Conservation (phyloP, 1,140 invertebrate species). For the Conopomorpha cramerella region DNA sequence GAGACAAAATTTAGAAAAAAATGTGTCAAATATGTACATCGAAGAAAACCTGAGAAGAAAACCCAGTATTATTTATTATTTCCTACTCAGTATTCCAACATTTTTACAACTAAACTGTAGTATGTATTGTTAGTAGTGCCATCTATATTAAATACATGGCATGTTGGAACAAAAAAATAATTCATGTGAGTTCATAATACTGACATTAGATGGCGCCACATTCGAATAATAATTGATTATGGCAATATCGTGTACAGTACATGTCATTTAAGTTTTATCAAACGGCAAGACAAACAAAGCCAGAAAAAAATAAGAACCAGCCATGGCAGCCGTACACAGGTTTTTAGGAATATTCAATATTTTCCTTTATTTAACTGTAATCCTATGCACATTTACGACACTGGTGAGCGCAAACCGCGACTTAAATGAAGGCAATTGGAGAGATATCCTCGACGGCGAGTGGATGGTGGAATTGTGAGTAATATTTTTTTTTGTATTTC, state of each 20-base stretch:
- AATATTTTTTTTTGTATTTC: slow-evolving; percentile 8
- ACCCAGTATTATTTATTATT: too few species aligned
- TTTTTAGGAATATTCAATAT: slow-evolving; percentile 36
- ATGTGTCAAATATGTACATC: too few species aligned
- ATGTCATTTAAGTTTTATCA: not conserved
- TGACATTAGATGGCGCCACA: not conserved
- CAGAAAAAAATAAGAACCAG: slow-evolving; percentile 27
- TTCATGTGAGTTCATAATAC: not conserved
- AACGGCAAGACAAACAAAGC: not conserved
- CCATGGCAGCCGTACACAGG: slow-evolving; percentile 42
- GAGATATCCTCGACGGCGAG: slow-evolving; percentile 43
- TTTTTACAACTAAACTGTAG: too few species aligned
- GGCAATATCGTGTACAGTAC: not conserved
- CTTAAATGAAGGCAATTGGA: slow-evolving; percentile 49
- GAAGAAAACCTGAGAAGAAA: too few species aligned
- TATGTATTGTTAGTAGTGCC: not conserved
- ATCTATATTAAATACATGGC: too few species aligned
- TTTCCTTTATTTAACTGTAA: slow-evolving; percentile 36
- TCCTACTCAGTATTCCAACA: too few species aligned
- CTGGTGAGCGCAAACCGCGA: slow-evolving; percentile 35
- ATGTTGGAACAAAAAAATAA: not conserved
- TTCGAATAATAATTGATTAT: not conserved
- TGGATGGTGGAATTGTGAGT: slow-evolving; percentile 58
- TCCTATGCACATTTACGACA: slow-evolving; percentile 36
- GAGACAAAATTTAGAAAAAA: too few species aligned